phyloP scores from a whole-genome alignment of 2,113 vertebrate genomes.

The Microcebus ravelobensis region DNA sequence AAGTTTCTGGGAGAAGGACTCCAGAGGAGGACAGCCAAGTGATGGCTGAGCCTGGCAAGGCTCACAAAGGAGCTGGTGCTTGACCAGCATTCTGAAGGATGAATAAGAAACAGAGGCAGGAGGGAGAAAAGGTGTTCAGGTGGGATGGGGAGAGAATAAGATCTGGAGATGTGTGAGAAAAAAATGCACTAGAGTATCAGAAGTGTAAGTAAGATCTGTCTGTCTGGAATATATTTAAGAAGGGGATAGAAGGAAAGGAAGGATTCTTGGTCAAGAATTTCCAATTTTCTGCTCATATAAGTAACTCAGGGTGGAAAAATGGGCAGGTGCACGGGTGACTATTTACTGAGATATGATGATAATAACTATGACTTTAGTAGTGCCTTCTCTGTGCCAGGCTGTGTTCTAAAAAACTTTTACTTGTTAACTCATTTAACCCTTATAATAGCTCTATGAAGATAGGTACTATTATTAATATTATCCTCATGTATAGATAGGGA shows the following conservation, averaged over 20 bases:
- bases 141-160: not conserved
- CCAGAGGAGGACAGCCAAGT: not conserved
- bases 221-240: not conserved
- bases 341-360: not conserved
- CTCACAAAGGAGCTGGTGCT: not conserved
- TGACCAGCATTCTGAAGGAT: not conserved
- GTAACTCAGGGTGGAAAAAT: not conserved
- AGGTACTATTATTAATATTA: not conserved
- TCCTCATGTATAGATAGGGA: not conserved
- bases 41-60: not conserved
- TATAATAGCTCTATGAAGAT: not conserved
- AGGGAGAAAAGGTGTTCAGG: not conserved
- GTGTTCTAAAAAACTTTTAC: not conserved
- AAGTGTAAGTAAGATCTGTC: not conserved
- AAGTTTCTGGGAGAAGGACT: not conserved
- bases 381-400: not conserved
- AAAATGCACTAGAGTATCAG: not conserved
- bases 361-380: not conserved
- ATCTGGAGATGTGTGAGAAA: not conserved
- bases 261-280: not conserved
- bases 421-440: not conserved
- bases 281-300: not conserved
- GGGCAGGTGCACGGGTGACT: not conserved
- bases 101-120: not conserved
- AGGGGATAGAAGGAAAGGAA: not conserved